phyloP scores from a whole-genome alignment of 2,888 invertebrate genomes.

The Aphodius sticticus region DNA sequence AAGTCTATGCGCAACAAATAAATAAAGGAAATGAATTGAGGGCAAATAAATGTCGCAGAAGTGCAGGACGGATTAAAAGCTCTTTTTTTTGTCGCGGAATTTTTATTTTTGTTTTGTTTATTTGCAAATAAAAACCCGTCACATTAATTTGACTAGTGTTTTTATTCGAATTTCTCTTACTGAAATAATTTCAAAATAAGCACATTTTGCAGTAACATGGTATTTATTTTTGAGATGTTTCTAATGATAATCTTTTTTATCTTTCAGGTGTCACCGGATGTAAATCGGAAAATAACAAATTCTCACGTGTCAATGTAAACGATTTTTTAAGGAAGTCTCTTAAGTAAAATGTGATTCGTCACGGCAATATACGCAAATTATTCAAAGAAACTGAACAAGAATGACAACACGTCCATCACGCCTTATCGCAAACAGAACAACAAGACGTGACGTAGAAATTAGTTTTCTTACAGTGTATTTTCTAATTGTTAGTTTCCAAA shows the following conservation, averaged over 20 bases:
- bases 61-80: too few relatives aligned
- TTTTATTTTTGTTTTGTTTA: too few relatives aligned
- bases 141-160: too few relatives aligned
- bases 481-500: background rate
- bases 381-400: background rate
- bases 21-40: too few relatives aligned
- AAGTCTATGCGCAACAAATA: too few relatives aligned
- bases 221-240: background rate
- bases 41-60: too few relatives aligned
- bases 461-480: constrained; percentile 4
- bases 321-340: background rate
- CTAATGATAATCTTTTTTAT: constrained; percentile 35
- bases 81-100: too few relatives aligned
- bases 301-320: constrained; percentile 53
- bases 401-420: background rate
- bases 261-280: constrained; percentile 55
- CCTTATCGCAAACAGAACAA: background rate
- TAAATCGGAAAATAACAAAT: constrained; percentile 51
- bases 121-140: too few relatives aligned
- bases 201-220: too few relatives aligned
- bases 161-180: too few relatives aligned
- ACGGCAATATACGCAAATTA: background rate
- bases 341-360: background rate
- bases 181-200: too few relatives aligned
- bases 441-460: background rate